phyloP scores from a whole-genome alignment of 2,888 invertebrate genomes.

The Hydrotaea cyrtoneurina region DNA sequence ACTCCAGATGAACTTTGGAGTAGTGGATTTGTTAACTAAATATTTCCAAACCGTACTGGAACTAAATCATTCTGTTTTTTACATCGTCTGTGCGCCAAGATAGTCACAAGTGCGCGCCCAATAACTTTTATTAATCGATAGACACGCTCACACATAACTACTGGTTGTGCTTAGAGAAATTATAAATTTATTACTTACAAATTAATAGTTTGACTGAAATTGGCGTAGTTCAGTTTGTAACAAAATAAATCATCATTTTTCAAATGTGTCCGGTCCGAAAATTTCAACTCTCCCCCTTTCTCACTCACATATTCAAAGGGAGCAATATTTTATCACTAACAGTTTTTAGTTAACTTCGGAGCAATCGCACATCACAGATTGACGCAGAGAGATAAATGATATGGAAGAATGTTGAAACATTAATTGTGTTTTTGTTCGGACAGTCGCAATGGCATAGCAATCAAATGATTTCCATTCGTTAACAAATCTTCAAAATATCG shows the following conservation, averaged over 20 bases:
- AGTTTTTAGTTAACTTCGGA: conserved; percentile 6
- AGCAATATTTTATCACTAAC: not conserved
- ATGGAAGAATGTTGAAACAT: conserved; percentile 12
- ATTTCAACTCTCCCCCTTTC: not conserved
- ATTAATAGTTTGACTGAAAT: not conserved
- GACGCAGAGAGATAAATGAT: not conserved
- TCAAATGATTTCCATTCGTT: not conserved
- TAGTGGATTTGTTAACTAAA: conserved; percentile 54
- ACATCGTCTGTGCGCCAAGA: not conserved
- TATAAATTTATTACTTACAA: conserved; percentile 17
- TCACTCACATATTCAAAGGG: not conserved
- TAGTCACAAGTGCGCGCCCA: conserved; percentile 55
- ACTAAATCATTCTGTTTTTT: conserved; percentile 48
- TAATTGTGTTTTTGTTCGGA: not conserved
- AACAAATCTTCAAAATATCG: too few relatives aligned
- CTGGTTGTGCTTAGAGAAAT: not conserved
- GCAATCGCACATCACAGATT: not conserved
- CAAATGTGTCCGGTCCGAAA: not conserved
- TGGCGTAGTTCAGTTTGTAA: not conserved
- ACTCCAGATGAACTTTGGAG: conserved; percentile 1
- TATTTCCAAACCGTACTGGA: conserved; percentile 30
- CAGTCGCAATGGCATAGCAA: conserved; percentile 5
- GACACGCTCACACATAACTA: not conserved
- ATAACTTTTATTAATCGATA: conserved; percentile 59
- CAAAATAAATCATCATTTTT: conserved; percentile 7